Conservation (phyloP, 2,113 vertebrate species). For the Bufo bufo region DNA sequence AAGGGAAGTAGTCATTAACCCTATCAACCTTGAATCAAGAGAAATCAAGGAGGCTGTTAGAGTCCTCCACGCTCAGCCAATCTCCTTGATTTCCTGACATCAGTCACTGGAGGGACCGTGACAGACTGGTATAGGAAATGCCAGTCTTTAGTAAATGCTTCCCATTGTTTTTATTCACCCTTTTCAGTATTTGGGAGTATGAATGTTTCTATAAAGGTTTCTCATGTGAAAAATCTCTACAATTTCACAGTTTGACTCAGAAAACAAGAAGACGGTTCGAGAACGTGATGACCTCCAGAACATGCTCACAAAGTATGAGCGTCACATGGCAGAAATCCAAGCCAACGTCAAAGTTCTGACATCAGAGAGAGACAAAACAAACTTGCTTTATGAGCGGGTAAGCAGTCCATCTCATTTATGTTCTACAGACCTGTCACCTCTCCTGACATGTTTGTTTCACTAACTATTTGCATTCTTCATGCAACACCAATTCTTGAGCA, state of each 20-base stretch:
- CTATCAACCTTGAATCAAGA: too few species aligned
- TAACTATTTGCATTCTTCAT: too few species aligned
- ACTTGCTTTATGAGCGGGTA: constrained; percentile 75
- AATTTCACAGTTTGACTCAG: constrained; percentile 65
- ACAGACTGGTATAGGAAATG: too few species aligned
- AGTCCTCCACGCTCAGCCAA: too few species aligned
- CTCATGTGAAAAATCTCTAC: not conserved
- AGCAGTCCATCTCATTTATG: not conserved
- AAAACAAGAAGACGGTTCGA: constrained; percentile 72
- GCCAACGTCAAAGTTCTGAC: constrained; percentile 78
- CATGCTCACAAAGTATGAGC: constrained; percentile 75
- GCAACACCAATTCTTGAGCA: too few species aligned
- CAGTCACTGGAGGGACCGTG: too few species aligned
- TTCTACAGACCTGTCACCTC: too few species aligned
- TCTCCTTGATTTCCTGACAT: too few species aligned
- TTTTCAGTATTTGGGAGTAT: not conserved
- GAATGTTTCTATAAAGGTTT: not conserved
- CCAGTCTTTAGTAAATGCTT: too few species aligned
- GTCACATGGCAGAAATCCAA: constrained; percentile 78
- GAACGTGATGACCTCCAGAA: constrained; percentile 75
- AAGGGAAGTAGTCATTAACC: too few species aligned
- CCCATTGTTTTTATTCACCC: not conserved
- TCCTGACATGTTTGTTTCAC: too few species aligned
- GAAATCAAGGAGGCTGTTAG: too few species aligned
- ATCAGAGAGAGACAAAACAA: constrained; percentile 77